A percentile compares a stretch with the other conserved stretches of the same genome.
Evolutionary conservation across 2,113 vertebrate species (phyloP).

Genomic region (Perca fluviatilis): DNA sequence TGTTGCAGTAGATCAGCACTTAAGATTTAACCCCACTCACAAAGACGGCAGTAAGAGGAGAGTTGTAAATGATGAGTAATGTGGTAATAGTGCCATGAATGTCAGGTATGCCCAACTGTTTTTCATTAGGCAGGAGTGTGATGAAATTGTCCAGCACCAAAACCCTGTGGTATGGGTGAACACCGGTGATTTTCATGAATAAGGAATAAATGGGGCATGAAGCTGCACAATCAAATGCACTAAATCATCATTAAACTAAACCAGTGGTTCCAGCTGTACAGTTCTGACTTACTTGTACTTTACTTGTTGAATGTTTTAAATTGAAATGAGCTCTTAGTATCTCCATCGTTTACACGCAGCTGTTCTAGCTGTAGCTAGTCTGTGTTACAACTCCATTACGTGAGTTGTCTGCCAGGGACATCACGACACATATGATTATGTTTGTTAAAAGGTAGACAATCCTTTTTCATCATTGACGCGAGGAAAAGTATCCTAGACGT

Average conservation of each 20-base stretch:
- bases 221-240: not conserved
- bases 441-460: too few species aligned
- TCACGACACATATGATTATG: too few species aligned
- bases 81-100: constrained; percentile 47
- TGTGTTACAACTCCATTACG: too few species aligned
- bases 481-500: too few species aligned
- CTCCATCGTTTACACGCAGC: too few species aligned
- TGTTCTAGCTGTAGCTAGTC: too few species aligned
- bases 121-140: constrained; percentile 30
- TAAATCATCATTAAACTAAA: not conserved
- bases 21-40: not conserved
- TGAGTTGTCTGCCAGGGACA: too few species aligned
- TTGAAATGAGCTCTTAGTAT: not conserved
- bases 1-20: not conserved
- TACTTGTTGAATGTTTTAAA: not conserved
- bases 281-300: not conserved
- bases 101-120: constrained; percentile 56
- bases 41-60: constrained; percentile 4
- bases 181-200: not conserved
- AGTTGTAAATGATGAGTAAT: constrained; percentile 35
- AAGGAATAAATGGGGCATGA: not conserved
- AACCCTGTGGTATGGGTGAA: constrained; percentile 55
- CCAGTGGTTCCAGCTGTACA: not conserved
- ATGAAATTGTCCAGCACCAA: constrained; percentile 40
- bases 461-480: too few species aligned